phyloP scores from a whole-genome alignment of 2,113 vertebrate genomes.

The Nothocercus julius region DNA sequence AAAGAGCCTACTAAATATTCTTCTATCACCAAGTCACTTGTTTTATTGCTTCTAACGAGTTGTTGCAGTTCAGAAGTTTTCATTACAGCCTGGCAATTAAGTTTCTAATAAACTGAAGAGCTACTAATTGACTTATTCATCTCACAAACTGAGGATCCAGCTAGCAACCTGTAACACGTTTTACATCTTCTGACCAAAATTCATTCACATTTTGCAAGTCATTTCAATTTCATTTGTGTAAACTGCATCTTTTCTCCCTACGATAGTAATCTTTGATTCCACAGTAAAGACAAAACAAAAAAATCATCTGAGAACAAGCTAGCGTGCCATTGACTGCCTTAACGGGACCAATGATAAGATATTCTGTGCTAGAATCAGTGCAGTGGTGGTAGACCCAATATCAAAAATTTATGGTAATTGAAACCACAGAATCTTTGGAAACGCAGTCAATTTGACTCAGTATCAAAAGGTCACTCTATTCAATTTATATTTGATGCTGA shows the following conservation, averaged over 20 bases:
- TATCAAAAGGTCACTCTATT: constrained; percentile 89
- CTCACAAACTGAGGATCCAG: constrained; percentile 49
- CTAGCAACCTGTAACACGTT: constrained; percentile 52
- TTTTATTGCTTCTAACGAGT: constrained; percentile 63
- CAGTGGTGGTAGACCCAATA: constrained; percentile 61
- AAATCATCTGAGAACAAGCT: constrained; percentile 28
- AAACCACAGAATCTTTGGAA: constrained; percentile 87
- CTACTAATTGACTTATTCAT: constrained; percentile 67
- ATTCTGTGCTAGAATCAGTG: constrained; percentile 58
- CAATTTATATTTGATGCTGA: constrained; percentile 86
- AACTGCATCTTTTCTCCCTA: constrained; percentile 38
- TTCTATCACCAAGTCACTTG: constrained; percentile 40
- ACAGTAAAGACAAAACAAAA: constrained; percentile 27
- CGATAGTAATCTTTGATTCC: constrained; percentile 66
- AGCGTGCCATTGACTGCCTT: neutral
- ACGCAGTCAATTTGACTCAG: constrained; percentile 86
- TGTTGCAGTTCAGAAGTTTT: constrained; percentile 74
- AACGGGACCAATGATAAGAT: constrained; percentile 60
- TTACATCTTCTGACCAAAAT: constrained; percentile 51
- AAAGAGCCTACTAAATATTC: constrained; percentile 34
- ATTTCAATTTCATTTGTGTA: constrained; percentile 58
- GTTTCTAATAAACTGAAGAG: constrained; percentile 75
- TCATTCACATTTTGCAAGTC: constrained; percentile 48
- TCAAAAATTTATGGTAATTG: constrained; percentile 86
- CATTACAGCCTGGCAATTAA: constrained; percentile 74